Base-by-base conservation (phyloP, 2,113 vertebrate species). In the Gallinago undulata region DNA sequence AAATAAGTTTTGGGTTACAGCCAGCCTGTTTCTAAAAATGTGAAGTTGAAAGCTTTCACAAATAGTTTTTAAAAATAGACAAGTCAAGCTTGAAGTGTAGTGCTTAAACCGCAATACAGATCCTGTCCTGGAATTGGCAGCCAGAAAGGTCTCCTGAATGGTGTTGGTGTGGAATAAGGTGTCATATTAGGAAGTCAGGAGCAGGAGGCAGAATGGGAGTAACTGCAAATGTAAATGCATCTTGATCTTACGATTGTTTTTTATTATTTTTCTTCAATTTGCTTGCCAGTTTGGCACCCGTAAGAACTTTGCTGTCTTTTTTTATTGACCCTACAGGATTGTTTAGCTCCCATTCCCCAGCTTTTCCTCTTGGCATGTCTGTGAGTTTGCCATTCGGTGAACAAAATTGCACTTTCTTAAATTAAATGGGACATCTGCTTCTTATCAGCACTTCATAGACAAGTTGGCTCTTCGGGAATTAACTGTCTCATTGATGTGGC, bases 321-420 rank as follows among this genome's bases (percentile, higher is more conserved):
- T 86, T 77, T 59, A 53, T 84, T 90, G 43, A 92, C 81, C 78
- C 43, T 79, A 33, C 74, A 79, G 67, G 77, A 66, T 60, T 84
- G 39, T 68, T 94, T 94, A 93, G 89, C 64, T 96, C 69, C 73
- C 80, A 11, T 82, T 90, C 27, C 70, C 17, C 48, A 91, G 62
- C 62, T 95, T 96, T 94, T 92, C 70, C 45, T 95, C 75, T 90
- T 91, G 93, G 33, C 84, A 60, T 87, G 35, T 91, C 74, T 87
- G 56, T 79, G 77, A 75, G 48, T 87, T 87, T 95, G 93, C 81
- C 84, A 45, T 13, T 79, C 82, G 90, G 62, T 89, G 78, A 90
- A 55, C 75, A 88, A 79, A 92, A 73, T 83, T 84, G 70, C n/a
- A 75, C 22, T 94, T 91, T 55, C 11, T 64, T 90, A 84, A 90